Conservation (phyloP, 2,888 invertebrate species). For the Leptinotarsa peninsularis region DNA sequence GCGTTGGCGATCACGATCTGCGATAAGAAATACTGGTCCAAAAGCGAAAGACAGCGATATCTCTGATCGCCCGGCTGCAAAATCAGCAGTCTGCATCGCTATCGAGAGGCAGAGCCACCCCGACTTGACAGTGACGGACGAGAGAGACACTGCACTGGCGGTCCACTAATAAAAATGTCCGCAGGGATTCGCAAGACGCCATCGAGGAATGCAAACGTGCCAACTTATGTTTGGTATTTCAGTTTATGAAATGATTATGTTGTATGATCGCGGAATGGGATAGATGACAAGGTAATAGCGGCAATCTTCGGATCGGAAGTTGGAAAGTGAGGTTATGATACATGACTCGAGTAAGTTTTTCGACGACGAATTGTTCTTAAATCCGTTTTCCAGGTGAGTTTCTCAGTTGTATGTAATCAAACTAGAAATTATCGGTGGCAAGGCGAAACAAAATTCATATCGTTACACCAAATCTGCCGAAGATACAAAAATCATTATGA, state of each 20-base stretch:
- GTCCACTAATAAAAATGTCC: conserved; percentile 58
- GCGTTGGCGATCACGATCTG: conserved; percentile 47
- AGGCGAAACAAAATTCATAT: no score
- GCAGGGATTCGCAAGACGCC: conserved; percentile 27
- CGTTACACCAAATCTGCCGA: no score
- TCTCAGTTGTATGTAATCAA: no score
- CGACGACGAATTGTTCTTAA: no score
- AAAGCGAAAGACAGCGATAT: conserved; percentile 45
- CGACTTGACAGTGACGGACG: conserved; percentile 58
- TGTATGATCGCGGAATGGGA: neutral
- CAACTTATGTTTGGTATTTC: conserved; percentile 7
- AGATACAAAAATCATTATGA: no score
- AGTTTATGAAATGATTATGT: conserved; percentile 3
- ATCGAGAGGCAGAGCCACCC: conserved; percentile 52
- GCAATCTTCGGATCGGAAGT: neutral
- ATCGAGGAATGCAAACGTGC: conserved; percentile 22
- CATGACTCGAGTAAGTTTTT: no score
- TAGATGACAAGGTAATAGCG: neutral
- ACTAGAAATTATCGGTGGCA: no score
- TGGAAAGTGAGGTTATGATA: no score
- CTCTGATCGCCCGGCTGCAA: conserved; percentile 42
- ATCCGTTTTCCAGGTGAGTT: no score
- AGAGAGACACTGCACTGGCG: conserved; percentile 45
- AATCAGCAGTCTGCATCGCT: conserved; percentile 55
- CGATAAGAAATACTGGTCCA: conserved; percentile 51